These are phyloP conservation scores for Lochmaea crataegi DNA, from an alignment of 2,888 invertebrate genomes.

Conservation along the genomic window DNA sequence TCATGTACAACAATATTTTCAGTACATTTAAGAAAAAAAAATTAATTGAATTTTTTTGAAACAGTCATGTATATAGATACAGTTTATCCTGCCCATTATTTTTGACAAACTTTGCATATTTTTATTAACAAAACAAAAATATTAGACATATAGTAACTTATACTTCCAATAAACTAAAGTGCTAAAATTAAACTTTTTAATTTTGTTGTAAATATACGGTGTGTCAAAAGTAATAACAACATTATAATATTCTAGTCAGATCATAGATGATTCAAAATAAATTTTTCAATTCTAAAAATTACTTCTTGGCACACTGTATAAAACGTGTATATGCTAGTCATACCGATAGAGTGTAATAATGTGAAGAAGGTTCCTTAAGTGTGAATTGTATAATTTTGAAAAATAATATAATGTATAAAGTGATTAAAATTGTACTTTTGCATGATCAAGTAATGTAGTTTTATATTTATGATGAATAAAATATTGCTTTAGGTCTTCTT, in stretches of 20 bases:
- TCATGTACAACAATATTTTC: no score
- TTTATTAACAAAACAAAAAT: background rate
- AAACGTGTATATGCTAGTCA: slow-evolving; percentile 17
- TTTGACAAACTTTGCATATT: background rate
- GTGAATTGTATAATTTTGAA: slow-evolving; percentile 37
- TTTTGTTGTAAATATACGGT: slow-evolving; percentile 9
- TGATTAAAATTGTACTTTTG: slow-evolving; percentile 37
- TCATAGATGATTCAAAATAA: background rate
- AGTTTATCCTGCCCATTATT: background rate
- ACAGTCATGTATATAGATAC: no score
- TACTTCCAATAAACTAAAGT: slow-evolving; percentile 17
- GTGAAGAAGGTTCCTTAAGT: slow-evolving; percentile 36
- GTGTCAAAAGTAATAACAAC: background rate
- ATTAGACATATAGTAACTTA: slow-evolving; percentile 2
- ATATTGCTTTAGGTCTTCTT: slow-evolving; percentile 27
- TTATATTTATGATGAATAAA: slow-evolving; percentile 41
- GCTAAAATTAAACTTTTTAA: background rate
- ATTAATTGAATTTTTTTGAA: no score
- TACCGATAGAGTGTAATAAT: background rate
- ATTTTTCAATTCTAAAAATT: background rate
- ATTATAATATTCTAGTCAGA: background rate
- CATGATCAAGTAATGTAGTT: slow-evolving; percentile 42
- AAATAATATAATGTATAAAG: slow-evolving; percentile 34
- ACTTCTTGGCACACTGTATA: background rate
- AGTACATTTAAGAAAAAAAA: no score